A percentile compares a stretch with the other conserved stretches of the same genome.
Conservation (phyloP, 2,113 vertebrate genomes). For the Syrrhaptes paradoxus region DNA sequence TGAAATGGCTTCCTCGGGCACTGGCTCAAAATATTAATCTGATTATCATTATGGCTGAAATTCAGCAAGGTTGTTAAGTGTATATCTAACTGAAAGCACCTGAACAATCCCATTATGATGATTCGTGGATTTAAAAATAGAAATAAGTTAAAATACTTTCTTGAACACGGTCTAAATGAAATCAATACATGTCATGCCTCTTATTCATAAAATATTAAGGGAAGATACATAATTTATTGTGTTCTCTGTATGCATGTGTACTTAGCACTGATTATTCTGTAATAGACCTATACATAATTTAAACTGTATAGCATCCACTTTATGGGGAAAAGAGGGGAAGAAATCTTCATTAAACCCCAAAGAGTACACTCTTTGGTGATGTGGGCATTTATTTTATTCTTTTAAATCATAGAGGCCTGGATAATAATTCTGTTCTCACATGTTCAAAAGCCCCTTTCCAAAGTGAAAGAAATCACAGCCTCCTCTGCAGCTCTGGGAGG, state of each 20-base stretch:
- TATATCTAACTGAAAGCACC: not conserved
- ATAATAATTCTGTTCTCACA: not conserved
- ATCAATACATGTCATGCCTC: not conserved
- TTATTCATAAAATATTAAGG: constrained; percentile 19
- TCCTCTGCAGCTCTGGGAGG: not conserved
- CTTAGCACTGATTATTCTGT: constrained; percentile 12
- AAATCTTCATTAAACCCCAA: not conserved
- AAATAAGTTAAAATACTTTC: not conserved
- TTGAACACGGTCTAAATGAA: not conserved
- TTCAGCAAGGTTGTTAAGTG: constrained; percentile 12
- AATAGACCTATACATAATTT: constrained; percentile 21
- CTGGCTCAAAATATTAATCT: constrained; percentile 25
- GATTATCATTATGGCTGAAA: constrained; percentile 9
- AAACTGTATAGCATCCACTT: not conserved
- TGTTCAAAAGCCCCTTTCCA: not conserved
- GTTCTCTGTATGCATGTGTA: not conserved
- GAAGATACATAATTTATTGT: constrained; percentile 23
- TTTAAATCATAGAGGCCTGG: not conserved
- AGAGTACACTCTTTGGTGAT: not conserved
- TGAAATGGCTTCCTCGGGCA: constrained; percentile 12
- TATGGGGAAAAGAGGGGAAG: fast-evolving
- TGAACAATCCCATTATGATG: not conserved
- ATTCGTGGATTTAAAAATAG: constrained; percentile 27
- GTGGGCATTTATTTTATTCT: not conserved
- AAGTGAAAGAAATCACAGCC: not conserved